phyloP scores from a whole-genome alignment of 2,113 vertebrate genomes.

The Thomomys bottae region DNA sequence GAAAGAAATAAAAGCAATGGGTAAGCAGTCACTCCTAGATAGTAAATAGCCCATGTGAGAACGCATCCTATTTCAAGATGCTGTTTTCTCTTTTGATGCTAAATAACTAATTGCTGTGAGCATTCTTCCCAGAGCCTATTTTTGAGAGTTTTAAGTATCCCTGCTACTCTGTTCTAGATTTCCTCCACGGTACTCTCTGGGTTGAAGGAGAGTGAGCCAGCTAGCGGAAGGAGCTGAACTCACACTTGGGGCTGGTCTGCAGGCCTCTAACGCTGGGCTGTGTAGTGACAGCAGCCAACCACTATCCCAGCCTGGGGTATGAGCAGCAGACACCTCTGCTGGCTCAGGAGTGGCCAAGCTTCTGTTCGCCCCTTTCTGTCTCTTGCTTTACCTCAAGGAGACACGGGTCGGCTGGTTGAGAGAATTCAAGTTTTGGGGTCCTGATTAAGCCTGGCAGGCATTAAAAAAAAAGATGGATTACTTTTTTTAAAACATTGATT shows the following conservation, averaged over 20 bases:
- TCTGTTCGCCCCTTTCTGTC: background rate
- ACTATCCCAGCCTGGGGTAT: too few species aligned
- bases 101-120: constrained; percentile 14
- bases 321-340: background rate
- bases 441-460: background rate
- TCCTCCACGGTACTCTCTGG: background rate
- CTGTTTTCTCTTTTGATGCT: background rate
- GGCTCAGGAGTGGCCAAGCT: background rate
- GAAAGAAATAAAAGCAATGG: background rate
- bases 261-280: accelerated
- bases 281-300: background rate
- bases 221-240: background rate
- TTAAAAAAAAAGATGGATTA: too few species aligned
- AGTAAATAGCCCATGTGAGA: background rate
- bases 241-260: background rate
- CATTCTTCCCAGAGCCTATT: background rate
- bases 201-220: background rate
- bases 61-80: background rate
- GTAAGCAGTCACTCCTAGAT: background rate
- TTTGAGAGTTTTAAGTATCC: background rate
- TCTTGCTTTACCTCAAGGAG: background rate
- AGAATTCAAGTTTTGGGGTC: background rate
- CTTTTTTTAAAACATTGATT: too few species aligned
- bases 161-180: background rate
- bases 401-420: background rate